Evolutionary conservation across 2,888 invertebrate species (phyloP).

Genomic region (Hymenopus coronatus): DNA sequence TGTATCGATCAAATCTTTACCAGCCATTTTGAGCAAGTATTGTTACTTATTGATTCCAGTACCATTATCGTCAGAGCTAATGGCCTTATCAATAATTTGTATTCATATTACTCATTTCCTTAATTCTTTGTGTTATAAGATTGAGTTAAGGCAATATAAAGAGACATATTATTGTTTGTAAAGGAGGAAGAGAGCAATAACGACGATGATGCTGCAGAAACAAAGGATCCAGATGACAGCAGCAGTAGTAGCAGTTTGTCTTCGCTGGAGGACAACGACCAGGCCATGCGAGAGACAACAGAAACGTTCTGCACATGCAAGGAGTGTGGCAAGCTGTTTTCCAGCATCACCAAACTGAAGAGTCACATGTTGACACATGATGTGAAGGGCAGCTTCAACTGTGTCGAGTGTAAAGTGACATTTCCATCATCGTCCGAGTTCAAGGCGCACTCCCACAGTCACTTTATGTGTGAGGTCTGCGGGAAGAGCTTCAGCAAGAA

Average conservation of each 20-base stretch:
- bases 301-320: not conserved
- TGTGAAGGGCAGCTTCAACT: not conserved
- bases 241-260: not conserved
- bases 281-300: not conserved
- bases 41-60: no score
- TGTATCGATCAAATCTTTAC: no score
- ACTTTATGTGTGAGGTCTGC: not conserved
- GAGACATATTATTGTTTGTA: not conserved
- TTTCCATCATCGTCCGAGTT: not conserved
- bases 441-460: not conserved
- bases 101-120: no score
- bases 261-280: not conserved
- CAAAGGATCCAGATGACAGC: not conserved
- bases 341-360: not conserved
- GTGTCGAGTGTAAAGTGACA: not conserved
- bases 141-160: no score
- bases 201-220: not conserved
- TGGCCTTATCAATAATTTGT: no score
- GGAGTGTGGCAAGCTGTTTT: not conserved
- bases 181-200: not conserved
- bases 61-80: no score
- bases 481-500: not conserved
- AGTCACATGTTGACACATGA: not conserved
- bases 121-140: no score
- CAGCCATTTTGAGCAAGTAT: no score